These are phyloP conservation scores for Cantharis rufa DNA, from an alignment of 2,888 invertebrate species.

Conservation along the genomic window DNA sequence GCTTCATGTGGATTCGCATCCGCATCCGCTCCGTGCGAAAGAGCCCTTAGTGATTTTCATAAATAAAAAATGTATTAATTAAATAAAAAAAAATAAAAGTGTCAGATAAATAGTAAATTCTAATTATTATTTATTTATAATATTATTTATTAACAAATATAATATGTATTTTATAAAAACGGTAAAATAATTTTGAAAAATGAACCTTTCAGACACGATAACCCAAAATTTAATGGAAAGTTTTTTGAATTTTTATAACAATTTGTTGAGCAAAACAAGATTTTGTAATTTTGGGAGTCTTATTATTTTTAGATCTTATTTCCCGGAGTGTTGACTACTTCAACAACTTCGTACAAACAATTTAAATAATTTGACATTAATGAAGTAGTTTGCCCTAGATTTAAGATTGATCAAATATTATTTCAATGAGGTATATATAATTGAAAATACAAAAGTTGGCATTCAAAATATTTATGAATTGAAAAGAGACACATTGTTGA, in stretches of 20 bases:
- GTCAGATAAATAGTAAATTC: no score
- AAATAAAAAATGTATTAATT: no score
- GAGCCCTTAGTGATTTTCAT: no score
- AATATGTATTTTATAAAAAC: no score
- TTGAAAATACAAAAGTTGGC: neutral
- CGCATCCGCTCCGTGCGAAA: no score
- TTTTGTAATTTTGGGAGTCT: neutral
- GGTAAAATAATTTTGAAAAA: no score
- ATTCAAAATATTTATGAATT: neutral
- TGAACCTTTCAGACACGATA: no score
- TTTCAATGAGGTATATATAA: conserved; percentile 6
- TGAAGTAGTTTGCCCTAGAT: conserved; percentile 13
- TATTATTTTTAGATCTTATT: conserved; percentile 3
- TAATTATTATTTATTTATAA: no score
- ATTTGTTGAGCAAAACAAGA: neutral
- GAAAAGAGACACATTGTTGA: neutral
- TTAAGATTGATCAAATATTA: conserved; percentile 7
- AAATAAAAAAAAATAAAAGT: no score
- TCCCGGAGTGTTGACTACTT: conserved; percentile 3
- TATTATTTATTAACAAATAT: no score
- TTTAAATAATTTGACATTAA: conserved; percentile 12
- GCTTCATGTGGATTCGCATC: no score
- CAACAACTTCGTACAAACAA: conserved; percentile 1
- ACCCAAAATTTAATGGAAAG: neutral
- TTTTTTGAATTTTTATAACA: neutral